Evolutionary conservation across 2,797 vertebrate genomes (phyloP).

Genomic region (Microctenopoma stevenorrisi): DNA sequence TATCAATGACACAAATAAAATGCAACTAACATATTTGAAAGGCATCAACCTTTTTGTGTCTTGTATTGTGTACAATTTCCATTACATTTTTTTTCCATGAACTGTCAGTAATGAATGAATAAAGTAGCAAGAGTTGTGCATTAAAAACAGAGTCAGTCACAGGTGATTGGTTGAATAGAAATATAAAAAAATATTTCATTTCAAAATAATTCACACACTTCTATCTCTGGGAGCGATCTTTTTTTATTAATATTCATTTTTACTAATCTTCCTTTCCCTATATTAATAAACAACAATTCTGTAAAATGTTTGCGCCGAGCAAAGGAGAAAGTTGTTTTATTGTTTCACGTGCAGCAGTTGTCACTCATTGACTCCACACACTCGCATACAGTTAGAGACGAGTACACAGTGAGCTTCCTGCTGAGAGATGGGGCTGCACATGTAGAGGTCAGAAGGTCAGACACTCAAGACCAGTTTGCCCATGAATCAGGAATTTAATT

Average conservation of each 20-base stretch:
- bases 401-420: conserved; percentile 9
- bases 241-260: neutral
- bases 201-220: too few species aligned
- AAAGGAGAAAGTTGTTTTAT: neutral
- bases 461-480: conserved; percentile 57
- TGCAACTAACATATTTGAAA: neutral
- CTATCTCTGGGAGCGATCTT: neutral
- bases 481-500: conserved; percentile 91
- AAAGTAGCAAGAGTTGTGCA: conserved; percentile 7
- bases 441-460: conserved; percentile 64
- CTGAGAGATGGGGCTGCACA: conserved; percentile 14
- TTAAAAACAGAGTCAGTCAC: conserved; percentile 14
- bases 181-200: too few species aligned
- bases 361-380: neutral
- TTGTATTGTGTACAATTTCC: neutral
- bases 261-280: neutral
- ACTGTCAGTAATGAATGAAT: conserved; percentile 12
- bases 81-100: neutral
- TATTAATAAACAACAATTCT: neutral
- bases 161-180: neutral
- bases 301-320: neutral
- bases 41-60: neutral
- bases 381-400: neutral
- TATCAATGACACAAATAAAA: too few species aligned
- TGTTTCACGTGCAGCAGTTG: neutral